phyloP scores from a whole-genome alignment of 2,113 vertebrate genomes.

The Oceanites oceanicus region DNA sequence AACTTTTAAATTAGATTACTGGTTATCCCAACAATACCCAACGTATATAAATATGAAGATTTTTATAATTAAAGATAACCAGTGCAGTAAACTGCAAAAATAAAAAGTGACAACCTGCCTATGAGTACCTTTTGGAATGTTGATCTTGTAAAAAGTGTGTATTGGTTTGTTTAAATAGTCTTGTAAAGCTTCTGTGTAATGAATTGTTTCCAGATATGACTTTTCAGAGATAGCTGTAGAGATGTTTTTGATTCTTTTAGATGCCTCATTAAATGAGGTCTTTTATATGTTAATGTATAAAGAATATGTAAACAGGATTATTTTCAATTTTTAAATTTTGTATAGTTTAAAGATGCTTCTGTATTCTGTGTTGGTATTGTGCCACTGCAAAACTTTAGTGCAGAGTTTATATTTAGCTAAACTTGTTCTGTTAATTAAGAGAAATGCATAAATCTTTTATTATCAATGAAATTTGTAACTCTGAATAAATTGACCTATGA shows the following conservation, averaged over 20 bases:
- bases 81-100: constrained; percentile 56
- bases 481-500: constrained; percentile 80
- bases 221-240: constrained; percentile 77
- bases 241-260: constrained; percentile 76
- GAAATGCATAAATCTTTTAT: constrained; percentile 83
- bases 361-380: constrained; percentile 78
- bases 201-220: constrained; percentile 74
- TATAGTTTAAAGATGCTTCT: constrained; percentile 82
- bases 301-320: constrained; percentile 79
- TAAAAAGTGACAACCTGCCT: constrained; percentile 60
- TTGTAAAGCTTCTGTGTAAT: constrained; percentile 81
- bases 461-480: constrained; percentile 78
- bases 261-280: constrained; percentile 79
- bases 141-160: constrained; percentile 82
- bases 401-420: constrained; percentile 84
- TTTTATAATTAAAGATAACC: constrained; percentile 71
- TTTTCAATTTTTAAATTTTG: constrained; percentile 82
- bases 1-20: constrained; percentile 71
- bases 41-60: constrained; percentile 62
- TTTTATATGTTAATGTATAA: constrained; percentile 85
- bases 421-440: constrained; percentile 77
- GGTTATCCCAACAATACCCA: constrained; percentile 64
- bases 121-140: constrained; percentile 62
- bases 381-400: constrained; percentile 77
- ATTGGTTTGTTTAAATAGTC: constrained; percentile 80